Evolutionary conservation across 2,797 vertebrate genomes (phyloP).

Genomic region (Morus bassanus): DNA sequence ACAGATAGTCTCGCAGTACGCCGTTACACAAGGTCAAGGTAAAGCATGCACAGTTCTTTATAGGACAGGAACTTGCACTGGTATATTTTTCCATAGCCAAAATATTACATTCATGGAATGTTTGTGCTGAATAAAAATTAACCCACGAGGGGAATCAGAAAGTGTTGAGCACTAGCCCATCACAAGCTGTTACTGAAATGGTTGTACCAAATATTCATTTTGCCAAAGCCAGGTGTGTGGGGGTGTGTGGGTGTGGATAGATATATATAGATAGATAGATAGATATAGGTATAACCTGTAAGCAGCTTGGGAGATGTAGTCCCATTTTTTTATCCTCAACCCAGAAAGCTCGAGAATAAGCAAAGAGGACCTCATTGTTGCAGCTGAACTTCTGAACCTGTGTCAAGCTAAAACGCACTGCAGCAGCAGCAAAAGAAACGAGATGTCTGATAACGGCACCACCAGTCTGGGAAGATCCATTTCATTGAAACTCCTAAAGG

Average conservation of each 20-base stretch:
- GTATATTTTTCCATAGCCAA: not conserved
- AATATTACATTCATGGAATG: not conserved
- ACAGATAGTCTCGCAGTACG: accelerated
- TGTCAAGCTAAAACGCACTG: not conserved
- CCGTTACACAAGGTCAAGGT: accelerated
- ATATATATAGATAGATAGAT: no score
- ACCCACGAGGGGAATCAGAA: not conserved
- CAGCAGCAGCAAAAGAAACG: not conserved
- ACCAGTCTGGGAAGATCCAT: not conserved
- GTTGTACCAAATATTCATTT: not conserved
- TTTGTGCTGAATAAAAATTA: not conserved
- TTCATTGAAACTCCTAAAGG: not conserved
- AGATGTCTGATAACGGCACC: accelerated
- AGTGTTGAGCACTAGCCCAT: not conserved
- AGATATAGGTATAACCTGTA: not conserved
- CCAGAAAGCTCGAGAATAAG: not conserved
- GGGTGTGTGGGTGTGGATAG: no score
- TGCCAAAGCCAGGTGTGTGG: not conserved
- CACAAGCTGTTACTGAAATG: not conserved
- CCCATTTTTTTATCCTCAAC: not conserved
- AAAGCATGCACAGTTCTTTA: not conserved
- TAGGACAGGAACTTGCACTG: not conserved
- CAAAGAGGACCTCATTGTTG: not conserved
- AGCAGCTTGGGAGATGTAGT: not conserved
- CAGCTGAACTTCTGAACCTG: not conserved